A percentile compares a stretch with the other conserved stretches of the same genome.
phyloP scores from a whole-genome alignment of 2,797 vertebrate genomes.

The Falco columbarius region DNA sequence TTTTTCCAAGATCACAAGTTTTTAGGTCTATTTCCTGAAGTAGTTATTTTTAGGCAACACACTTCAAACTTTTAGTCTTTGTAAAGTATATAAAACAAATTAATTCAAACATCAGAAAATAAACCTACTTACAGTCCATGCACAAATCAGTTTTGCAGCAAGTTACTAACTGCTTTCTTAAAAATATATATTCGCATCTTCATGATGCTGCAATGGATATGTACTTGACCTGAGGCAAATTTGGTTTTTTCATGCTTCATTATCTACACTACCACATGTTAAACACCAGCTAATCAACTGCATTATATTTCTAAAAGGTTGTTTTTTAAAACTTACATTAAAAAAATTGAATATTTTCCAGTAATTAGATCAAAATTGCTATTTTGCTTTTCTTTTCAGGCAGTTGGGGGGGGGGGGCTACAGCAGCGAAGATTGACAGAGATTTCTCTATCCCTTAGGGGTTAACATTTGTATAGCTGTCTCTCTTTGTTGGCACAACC shows the following conservation, averaged over 20 bases:
- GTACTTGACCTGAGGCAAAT: background rate
- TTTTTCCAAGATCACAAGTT: background rate
- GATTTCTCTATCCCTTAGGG: constrained; percentile 37
- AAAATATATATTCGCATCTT: constrained; percentile 5
- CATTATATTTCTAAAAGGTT: background rate
- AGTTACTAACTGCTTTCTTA: background rate
- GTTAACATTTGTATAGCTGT: constrained; percentile 65
- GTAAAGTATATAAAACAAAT: background rate
- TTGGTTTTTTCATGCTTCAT: background rate
- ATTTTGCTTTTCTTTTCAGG: background rate
- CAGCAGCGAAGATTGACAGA: background rate
- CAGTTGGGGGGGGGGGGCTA: background rate
- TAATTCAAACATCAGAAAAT: background rate
- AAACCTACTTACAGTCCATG: background rate
- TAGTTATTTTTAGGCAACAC: background rate
- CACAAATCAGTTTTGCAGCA: background rate
- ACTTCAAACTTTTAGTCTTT: background rate
- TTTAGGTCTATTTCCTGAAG: background rate
- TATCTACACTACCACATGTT: background rate
- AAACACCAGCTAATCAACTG: constrained; percentile 7
- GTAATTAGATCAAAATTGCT: background rate
- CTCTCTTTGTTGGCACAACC: constrained; percentile 63
- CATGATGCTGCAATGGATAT: background rate
- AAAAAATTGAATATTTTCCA: background rate
- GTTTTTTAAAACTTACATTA: background rate